These are phyloP conservation scores for Rutilus rutilus DNA, from an alignment of 2,113 vertebrate genomes.

Conservation along the genomic window DNA sequence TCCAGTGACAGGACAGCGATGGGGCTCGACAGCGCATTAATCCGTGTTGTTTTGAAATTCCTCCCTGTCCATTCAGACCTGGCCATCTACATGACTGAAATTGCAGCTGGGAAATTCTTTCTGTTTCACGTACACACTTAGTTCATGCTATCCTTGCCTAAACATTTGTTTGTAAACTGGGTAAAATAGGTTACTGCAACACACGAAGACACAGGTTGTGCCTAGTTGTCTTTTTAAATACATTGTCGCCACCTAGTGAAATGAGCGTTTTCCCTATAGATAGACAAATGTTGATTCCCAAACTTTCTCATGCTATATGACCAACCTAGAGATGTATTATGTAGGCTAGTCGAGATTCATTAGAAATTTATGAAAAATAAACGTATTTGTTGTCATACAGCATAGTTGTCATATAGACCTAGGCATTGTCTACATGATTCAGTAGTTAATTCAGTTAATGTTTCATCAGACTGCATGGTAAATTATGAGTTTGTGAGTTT, in stretches of 20 bases:
- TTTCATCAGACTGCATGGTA: background rate
- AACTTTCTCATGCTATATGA: background rate
- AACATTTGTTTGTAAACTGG: conserved; percentile 43
- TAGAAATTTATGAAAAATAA: background rate
- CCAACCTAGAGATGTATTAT: background rate
- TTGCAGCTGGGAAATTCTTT: background rate
- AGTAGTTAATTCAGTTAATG: background rate
- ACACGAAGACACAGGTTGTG: conserved; percentile 31
- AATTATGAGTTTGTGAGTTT: background rate
- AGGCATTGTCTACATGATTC: background rate
- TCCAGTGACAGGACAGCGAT: conserved; percentile 1
- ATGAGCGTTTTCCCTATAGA: background rate
- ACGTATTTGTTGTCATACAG: background rate
- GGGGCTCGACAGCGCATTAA: background rate
- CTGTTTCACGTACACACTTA: background rate
- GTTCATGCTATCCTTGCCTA: background rate
- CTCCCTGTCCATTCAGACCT: background rate
- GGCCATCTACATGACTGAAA: background rate
- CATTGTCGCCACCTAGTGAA: conserved; percentile 44
- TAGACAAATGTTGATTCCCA: background rate
- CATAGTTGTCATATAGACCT: background rate
- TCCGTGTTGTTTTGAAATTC: background rate
- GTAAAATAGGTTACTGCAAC: conserved; percentile 49
- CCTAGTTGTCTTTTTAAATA: conserved; percentile 18
- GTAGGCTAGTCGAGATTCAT: too few relatives aligned